A percentile compares a stretch with the other conserved stretches of the same genome.
phyloP scores from a whole-genome alignment of 2,888 invertebrate genomes.

The Thecocarcelia acutangulata region DNA sequence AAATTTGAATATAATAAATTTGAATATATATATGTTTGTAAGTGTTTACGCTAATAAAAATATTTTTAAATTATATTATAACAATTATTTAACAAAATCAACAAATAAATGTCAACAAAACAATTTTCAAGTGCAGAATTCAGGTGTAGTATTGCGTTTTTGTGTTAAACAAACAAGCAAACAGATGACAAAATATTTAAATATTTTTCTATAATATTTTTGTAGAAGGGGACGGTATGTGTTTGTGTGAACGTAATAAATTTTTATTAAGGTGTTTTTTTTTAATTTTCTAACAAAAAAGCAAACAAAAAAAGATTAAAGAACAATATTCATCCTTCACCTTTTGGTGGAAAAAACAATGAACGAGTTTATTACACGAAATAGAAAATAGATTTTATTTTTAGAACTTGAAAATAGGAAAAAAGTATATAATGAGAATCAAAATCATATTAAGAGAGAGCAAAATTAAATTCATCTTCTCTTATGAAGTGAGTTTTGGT shows the following conservation, averaged over 20 bases:
- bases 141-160: slow-evolving; percentile 45
- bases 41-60: neutral
- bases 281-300: neutral
- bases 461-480: neutral
- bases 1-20: neutral
- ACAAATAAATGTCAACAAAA: slow-evolving; percentile 60
- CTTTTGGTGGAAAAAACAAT: slow-evolving; percentile 63
- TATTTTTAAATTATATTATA: neutral
- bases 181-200: slow-evolving; percentile 12
- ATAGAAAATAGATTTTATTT: slow-evolving; percentile 51
- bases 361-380: slow-evolving; percentile 60
- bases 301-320: slow-evolving; percentile 16
- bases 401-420: slow-evolving; percentile 36
- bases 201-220: slow-evolving; percentile 5
- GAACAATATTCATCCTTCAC: slow-evolving; percentile 68
- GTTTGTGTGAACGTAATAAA: slow-evolving; percentile 35
- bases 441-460: neutral
- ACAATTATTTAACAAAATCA: slow-evolving; percentile 25
- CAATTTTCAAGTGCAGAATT: slow-evolving; percentile 67
- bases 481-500: slow-evolving; percentile 7
- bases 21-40: neutral
- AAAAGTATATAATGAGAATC: neutral
- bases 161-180: neutral
- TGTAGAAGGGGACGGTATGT: slow-evolving; percentile 7
- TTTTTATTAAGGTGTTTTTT: slow-evolving; percentile 44